Evolutionary conservation across 2,888 invertebrate species (phyloP), one percentile per base, ranked within the genome.

Genomic region (Eugnorisma glareosa): DNA sequence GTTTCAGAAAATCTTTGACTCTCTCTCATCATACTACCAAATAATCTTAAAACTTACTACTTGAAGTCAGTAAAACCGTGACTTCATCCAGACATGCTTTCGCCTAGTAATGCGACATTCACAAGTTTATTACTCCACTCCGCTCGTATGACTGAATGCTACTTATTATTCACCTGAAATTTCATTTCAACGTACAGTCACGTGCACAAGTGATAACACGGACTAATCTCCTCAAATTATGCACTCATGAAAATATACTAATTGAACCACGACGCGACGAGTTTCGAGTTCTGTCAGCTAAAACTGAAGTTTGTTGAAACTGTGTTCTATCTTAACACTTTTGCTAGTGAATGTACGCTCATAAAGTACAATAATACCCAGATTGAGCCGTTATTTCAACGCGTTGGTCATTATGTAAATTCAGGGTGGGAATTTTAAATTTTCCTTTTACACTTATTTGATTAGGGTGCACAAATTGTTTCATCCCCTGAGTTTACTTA

Each of bases 401-500:
- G 81, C 76, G 81, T 81, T 83, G 91, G 91, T 93, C 92, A 92
- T 95, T 95, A 95, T 95, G 95, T 90, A 94, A 95, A 95, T 94
- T 89, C 85, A 79, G 82, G 86, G 84, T 79, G 86, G 90, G 89
- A 93, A 93, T 94, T 94, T 94, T 89, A 94, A 94, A 94, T 93
- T 92, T 91, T 89, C 91, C 91, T 90, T 92, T 92, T 91, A 92
- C 92, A 92, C 92, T 93, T 94, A 94, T 95, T 95, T 95, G 94
- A 94, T 94, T 94, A 94, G 93, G 94, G 91, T 91, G 89, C 93
- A 92, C 93, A 93, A 94, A 95, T 95, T 93, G 94, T 94, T 94
- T 93, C 91, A 94, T 93, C 93, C 92, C 88, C 84, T 40, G 84
- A 87, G 92, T 93, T 93, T 92, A 89, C 91, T 92, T 92, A 91